Conservation (phyloP, 2,113 vertebrate genomes). For the Catagonus wagneri region DNA sequence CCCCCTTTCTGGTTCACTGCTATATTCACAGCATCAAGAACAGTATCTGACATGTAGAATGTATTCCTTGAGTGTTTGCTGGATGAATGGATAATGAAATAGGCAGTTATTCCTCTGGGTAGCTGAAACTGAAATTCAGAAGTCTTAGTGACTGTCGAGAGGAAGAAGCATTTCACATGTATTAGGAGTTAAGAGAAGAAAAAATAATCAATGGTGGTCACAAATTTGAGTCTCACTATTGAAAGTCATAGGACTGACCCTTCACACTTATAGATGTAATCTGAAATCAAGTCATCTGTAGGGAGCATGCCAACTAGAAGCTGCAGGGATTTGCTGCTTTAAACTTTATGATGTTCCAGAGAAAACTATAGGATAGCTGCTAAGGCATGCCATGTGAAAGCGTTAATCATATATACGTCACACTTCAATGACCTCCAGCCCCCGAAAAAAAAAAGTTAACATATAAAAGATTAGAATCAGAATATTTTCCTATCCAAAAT, state of each 20-base stretch:
- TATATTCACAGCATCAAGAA: neutral
- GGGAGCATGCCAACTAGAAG: neutral
- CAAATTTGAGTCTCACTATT: neutral
- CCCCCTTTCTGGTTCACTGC: neutral
- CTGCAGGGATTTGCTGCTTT: neutral
- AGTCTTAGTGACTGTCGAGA: neutral
- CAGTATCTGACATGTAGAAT: neutral
- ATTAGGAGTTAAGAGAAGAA: neutral
- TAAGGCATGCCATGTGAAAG: neutral
- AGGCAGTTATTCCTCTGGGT: neutral
- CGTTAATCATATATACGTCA: too few relatives aligned
- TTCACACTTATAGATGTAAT: neutral
- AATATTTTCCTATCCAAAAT: constrained; percentile 1
- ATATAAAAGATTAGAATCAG: neutral
- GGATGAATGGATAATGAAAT: neutral
- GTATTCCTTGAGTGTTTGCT: neutral
- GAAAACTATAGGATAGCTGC: neutral
- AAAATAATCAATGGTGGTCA: neutral
- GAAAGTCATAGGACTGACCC: neutral
- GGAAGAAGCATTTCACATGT: neutral
- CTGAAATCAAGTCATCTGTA: neutral
- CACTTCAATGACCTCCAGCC: neutral
- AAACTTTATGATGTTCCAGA: neutral
- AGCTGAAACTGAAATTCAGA: neutral
- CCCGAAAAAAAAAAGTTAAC: neutral